A percentile compares a stretch with the other conserved stretches of the same genome.
Conservation (phyloP, 2,797 vertebrate genomes). For the Toxotes lorentzi region DNA sequence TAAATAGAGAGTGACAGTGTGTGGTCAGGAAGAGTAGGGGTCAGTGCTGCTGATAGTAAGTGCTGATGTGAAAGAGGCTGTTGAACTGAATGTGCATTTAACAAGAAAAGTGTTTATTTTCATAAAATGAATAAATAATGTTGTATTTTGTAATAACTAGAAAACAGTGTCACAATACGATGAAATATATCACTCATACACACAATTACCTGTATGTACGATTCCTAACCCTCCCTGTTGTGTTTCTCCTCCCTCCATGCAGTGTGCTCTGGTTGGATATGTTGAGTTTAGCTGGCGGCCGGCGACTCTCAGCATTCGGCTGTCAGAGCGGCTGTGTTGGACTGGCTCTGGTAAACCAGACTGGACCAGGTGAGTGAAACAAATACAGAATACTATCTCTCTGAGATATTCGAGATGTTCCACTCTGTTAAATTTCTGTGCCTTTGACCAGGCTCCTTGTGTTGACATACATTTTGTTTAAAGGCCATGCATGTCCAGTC, state of each 20-base stretch:
- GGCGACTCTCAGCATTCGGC: slow-evolving; percentile 87
- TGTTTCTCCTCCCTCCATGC: slow-evolving; percentile 29
- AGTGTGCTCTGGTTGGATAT: slow-evolving; percentile 92
- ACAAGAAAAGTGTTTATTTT: too few species aligned
- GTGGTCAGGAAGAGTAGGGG: too few species aligned
- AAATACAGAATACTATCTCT: background rate
- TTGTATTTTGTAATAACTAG: too few species aligned
- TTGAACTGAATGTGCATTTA: too few species aligned
- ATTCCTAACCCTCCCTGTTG: background rate
- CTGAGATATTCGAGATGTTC: background rate
- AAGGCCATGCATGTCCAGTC: background rate
- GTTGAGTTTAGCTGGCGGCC: slow-evolving; percentile 76
- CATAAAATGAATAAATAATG: too few species aligned
- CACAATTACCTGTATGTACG: background rate
- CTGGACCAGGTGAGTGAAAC: slow-evolving; percentile 81
- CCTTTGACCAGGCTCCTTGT: background rate
- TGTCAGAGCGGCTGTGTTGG: slow-evolving; percentile 92
- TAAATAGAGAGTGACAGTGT: too few species aligned
- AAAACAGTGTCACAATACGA: background rate
- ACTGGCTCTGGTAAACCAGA: slow-evolving; percentile 89
- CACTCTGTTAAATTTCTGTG: background rate
- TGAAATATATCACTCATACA: too few species aligned
- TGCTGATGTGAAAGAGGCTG: too few species aligned
- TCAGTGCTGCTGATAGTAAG: too few species aligned
- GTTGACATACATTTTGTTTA: background rate